Evolutionary conservation across 2,888 invertebrate genomes (phyloP).

Genomic region (Clistopyga incitator): DNA sequence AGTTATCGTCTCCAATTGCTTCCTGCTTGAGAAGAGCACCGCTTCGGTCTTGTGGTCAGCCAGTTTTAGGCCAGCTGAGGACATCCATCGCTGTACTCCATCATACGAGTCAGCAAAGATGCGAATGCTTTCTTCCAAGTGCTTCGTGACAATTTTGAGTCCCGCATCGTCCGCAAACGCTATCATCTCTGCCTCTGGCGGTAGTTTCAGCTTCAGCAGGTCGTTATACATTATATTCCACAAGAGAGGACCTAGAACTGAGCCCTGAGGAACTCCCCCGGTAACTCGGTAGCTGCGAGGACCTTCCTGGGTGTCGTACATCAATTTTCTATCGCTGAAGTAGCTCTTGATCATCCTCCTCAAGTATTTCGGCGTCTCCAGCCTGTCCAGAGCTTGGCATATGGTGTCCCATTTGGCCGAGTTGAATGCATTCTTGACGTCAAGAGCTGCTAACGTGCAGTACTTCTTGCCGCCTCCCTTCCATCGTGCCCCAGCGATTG

Average conservation of each 20-base stretch:
- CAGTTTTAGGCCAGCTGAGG: constrained; percentile 71
- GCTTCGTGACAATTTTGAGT: constrained; percentile 54
- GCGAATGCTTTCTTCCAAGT: constrained; percentile 38
- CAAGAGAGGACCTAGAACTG: constrained; percentile 52
- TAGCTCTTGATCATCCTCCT: constrained; percentile 64
- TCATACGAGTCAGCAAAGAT: constrained; percentile 21
- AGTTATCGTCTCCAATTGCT: not conserved
- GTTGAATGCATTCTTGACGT: constrained; percentile 67
- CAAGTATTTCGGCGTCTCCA: constrained; percentile 64
- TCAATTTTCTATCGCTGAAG: constrained; percentile 34
- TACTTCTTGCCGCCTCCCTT: constrained; percentile 42
- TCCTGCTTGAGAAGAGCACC: constrained; percentile 9
- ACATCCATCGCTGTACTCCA: constrained; percentile 24
- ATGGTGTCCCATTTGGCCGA: constrained; percentile 49
- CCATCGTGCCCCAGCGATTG: constrained; percentile 54
- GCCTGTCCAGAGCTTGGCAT: constrained; percentile 40
- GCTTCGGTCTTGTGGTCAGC: constrained; percentile 15
- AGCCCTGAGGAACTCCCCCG: constrained; percentile 58
- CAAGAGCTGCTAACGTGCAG: constrained; percentile 46
- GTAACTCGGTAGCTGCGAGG: constrained; percentile 23
- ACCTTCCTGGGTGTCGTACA: constrained; percentile 56
- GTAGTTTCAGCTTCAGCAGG: constrained; percentile 31
- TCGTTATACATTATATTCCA: constrained; percentile 64
- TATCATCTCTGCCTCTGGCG: constrained; percentile 24
- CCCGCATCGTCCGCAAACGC: constrained; percentile 55